Evolutionary conservation across 2,888 invertebrate genomes (phyloP).

Genomic region (Cremastinae sp.): DNA sequence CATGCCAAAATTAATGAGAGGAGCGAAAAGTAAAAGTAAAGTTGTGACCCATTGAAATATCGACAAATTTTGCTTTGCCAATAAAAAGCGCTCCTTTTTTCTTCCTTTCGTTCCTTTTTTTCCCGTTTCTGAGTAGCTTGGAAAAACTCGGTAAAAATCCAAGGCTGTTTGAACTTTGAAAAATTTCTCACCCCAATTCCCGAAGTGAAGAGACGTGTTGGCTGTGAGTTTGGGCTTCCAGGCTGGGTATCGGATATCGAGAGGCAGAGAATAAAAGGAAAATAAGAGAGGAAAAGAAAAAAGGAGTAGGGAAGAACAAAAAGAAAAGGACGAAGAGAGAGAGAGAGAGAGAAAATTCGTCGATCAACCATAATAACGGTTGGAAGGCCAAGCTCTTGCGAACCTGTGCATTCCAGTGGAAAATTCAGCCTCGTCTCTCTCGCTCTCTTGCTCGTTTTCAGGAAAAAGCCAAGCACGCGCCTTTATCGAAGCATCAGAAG

Average conservation of each 20-base stretch:
- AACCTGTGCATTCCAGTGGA: conserved; percentile 44
- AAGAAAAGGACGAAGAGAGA: conserved; percentile 5
- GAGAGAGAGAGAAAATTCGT: conserved; percentile 25
- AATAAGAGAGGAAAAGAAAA: not conserved
- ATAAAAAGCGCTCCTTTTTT: no score
- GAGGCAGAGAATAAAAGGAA: conserved; percentile 1
- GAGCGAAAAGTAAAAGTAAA: no score
- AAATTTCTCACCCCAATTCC: not conserved
- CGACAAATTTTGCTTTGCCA: no score
- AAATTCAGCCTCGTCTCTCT: conserved; percentile 49
- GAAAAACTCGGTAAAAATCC: no score
- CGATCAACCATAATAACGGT: conserved; percentile 34
- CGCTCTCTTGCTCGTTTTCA: no score
- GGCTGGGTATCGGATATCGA: no score
- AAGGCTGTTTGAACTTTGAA: no score
- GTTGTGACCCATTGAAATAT: no score
- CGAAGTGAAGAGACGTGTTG: not conserved
- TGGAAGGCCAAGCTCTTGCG: conserved; percentile 20
- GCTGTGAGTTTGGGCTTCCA: conserved; percentile 1
- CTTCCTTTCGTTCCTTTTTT: not conserved
- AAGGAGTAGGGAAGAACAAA: conserved; percentile 6
- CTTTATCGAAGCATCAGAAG: no score
- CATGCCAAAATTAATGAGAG: no score
- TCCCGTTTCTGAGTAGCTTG: not conserved
- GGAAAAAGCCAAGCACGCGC: no score